Evolutionary conservation across 2,888 invertebrate species (phyloP), one percentile per base, ranked within the genome.

Genomic region (Ecdyonurus torrentis): DNA sequence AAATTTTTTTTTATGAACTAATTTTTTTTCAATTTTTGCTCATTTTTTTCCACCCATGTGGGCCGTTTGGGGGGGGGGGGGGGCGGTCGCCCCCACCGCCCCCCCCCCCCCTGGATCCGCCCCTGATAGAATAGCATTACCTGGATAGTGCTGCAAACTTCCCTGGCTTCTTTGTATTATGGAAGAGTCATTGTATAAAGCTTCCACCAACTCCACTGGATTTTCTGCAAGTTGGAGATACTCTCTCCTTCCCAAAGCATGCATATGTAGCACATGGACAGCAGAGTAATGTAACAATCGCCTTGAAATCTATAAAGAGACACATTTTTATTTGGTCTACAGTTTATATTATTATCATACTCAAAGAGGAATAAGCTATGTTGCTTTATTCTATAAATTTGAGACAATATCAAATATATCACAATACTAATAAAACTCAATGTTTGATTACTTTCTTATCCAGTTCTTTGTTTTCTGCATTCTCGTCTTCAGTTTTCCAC

Each of bases 141-240:
- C 66, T 65, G 69, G 68, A 58, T 65, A 66, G 23, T 63, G 58
- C 23, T 64, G 67, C 5, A 69, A 68, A 20, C 71, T 68, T n/a
- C 70, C 70, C 58, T 68, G 71, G 59, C 72, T 73, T 62, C 74
- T 72, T 64, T 72, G 69, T 15, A 76, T 68, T 67, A 80, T 78
- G 59, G 78, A 74, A 23, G 76, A 73, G 67, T 80, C 78, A 65
- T 71, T 70, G 68, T 80, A 81, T 5, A 81, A 69, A 61, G 74
- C 74, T 58, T 71, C 70, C 1, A 80, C 74, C 53, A 81, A 68
- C 53, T 74, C 73, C 18, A 72, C 66, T 0, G 79, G 77, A 63
- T 74, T 70, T 25, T 70, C 69, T 2, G 76, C 74, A 24, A 78
- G 68, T 62, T 71, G 68, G 5, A 78, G 66, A 69, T 80, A 81